phyloP scores from a whole-genome alignment of 2,888 invertebrate genomes.

The Drosophila diplacantha region DNA sequence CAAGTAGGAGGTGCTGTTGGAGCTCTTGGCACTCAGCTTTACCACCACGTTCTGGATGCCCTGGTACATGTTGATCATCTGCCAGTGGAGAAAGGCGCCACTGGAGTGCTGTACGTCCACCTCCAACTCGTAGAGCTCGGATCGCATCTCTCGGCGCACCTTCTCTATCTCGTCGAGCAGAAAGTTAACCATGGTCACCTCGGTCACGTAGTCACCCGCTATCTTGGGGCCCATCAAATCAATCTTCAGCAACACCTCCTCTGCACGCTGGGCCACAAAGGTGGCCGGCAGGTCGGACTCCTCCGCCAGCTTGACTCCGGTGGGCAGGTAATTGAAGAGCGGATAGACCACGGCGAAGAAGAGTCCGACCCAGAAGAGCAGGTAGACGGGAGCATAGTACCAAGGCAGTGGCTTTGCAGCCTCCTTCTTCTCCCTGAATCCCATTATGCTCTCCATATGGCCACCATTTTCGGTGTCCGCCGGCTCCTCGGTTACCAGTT shows the following conservation, averaged over 20 bases:
- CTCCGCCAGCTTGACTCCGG: conserved; percentile 54
- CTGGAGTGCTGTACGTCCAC: conserved; percentile 72
- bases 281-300: conserved; percentile 73
- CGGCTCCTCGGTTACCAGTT: conserved; percentile 11
- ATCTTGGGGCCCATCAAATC: conserved; percentile 84
- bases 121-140: conserved; percentile 69
- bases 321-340: conserved; percentile 63
- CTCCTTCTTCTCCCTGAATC: conserved; percentile 21
- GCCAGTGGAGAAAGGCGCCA: conserved; percentile 65
- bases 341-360: conserved; percentile 67
- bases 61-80: conserved; percentile 73
- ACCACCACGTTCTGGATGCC: conserved; percentile 75
- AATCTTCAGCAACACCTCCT: conserved; percentile 80
- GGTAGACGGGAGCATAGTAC: conserved; percentile 64
- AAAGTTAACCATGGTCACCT: conserved; percentile 81
- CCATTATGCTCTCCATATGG: conserved; percentile 1
- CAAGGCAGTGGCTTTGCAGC: conserved; percentile 44
- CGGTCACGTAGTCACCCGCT: conserved; percentile 85
- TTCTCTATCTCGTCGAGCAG: conserved; percentile 61
- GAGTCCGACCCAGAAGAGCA: conserved; percentile 67
- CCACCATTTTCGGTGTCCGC: neutral
- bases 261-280: conserved; percentile 84
- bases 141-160: conserved; percentile 58
- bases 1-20: conserved; percentile 67
- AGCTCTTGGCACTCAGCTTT: conserved; percentile 67